Evolutionary conservation across 2,888 invertebrate species (phyloP), one percentile per base, ranked within the genome.

Genomic region (Yponomeuta sedellus): DNA sequence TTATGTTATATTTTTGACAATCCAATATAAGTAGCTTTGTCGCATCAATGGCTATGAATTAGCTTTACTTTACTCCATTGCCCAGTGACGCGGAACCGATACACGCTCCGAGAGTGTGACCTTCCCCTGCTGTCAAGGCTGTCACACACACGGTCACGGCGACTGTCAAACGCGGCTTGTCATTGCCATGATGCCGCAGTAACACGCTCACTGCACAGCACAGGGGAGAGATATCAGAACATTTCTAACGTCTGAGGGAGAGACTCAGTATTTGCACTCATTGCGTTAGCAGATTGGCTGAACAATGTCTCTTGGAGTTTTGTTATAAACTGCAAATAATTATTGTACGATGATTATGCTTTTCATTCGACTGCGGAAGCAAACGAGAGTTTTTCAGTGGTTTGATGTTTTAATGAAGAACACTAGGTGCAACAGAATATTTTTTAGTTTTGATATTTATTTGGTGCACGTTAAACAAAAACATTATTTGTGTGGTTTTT

Each of bases 141-240:
- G 59, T 22, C 59, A 25, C 19, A 22, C 59, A 25, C 59, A 59
- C 8, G 22, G 20, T 59, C 59, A 52, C 59, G 59, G 22, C 59
- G 10, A 8, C 34, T 59, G 59, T 19, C 59, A 59, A 1, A 57
- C 57, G n/a, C 20, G 57, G 8, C n/a, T 59, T 59, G 12, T 19
- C 22, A 59, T 59, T 59, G 12, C 22, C 20, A 12, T 11, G 59
- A 59, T 59, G 25, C 20, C 19, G 2, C 25, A 10, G 59, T 59
- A 12, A 59, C 22, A 59, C 19, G 22, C 58, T 58, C 44, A 52
- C 44, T 52, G 44, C 44, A 52, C 44, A 52, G 44, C 44, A 52
- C 44, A 52, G 4, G 12, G 44, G 12, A 52, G 16, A 52, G 44
- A 34, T 8, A 0, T 34, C 34, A 34, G 8, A 34, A 6, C 6